Evolutionary conservation across 1,140 invertebrate species (phyloP), one percentile per base, ranked within the genome.

Genomic region (Drosophila takahashii): DNA sequence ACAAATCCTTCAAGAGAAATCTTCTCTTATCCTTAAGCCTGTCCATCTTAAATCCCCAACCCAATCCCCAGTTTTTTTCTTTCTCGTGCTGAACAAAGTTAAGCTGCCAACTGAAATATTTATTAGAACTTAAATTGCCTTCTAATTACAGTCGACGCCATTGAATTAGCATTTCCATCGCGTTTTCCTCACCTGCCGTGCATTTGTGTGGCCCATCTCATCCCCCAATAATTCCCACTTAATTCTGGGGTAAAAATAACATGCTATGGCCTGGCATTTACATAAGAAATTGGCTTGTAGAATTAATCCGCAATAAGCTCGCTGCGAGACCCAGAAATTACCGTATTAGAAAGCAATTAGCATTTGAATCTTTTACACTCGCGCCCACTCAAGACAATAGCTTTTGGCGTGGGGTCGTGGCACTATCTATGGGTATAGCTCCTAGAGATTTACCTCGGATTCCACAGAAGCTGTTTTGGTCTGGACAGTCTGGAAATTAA

Each of bases 321-420:
- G 57, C 57, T 54, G 77, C 81, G 67, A 83, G 79, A 73, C 66
- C 79, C 58, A 62, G 81, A 91, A 91, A 91, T 91, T 91, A 83
- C 69, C 72, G 90, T 84, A 91, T 91, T 91, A 91, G 87, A 91
- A 91, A 91, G 90, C 90, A 91, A 91, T 91, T 91, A 91, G 89
- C 90, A 89, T 91, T 91, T 77, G 79, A 85, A 79, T 80, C 84
- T 80, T 65, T 32, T 77, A 77, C 84, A 70, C 36, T 71, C 67
- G 71, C 54, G 69, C 32, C 71, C 54, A 62, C 71, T 50, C 70
- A 64, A 73, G 42, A 65, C 71, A 64, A 66, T 60, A 29, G 34
- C 36, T 18, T 32, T 36, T 22, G 18, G 27, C 27, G 9, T 15
- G 42, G 37, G 13, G 45, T 44, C 47, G 65, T 77, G 54, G 52